Evolutionary conservation across 1,140 invertebrate species (phyloP), one percentile per base, ranked within the genome.

Genomic region (Theocolax elegans): DNA sequence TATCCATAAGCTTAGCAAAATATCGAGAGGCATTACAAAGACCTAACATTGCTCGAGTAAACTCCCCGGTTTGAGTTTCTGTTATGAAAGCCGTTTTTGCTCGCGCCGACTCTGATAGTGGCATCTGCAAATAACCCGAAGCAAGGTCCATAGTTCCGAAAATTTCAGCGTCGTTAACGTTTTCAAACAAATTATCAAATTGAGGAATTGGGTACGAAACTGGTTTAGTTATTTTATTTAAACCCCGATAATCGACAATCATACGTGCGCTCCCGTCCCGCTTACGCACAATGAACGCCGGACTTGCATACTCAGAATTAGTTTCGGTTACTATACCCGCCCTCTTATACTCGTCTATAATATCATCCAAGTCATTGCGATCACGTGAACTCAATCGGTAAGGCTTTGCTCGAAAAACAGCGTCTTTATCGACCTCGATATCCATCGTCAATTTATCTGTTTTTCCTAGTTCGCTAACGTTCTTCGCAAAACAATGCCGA

Each of bases 191-290:
- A 35, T 70, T 29, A 13, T 73, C 67, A 23, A 73, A 66, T 42
- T 73, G 31, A 1, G 63, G 72, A 17, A 73, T 65, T 17, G 63
- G 71, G 48, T 48, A 71, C 27, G 12, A 51, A 15, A 66, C 29
- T 25, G 31, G 63, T 38, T 70, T 70, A n/a, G 83, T 87, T 4
- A 81, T 67, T 0, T 53, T 25, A 76, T 89, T 89, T 8, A 89
- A 67, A 40, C 72, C 54, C 15, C 85, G 65, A 72, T 81, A 89
- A 64, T 86, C 81, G 0, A 83, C 73, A 19, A 77, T 31, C 71
- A 66, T 73, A 1, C 85, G 66, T 1, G 56, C 64, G 0, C 54
- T 46, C 0, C 79, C 77, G 44, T 76, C n/a, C 75, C 76, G 78
- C 48, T 81, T 83, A 0, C 59, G 53, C 8, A 73, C 81, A 27